Evolutionary conservation across 2,113 vertebrate genomes (phyloP).

Genomic region (Thunnus thynnus): DNA sequence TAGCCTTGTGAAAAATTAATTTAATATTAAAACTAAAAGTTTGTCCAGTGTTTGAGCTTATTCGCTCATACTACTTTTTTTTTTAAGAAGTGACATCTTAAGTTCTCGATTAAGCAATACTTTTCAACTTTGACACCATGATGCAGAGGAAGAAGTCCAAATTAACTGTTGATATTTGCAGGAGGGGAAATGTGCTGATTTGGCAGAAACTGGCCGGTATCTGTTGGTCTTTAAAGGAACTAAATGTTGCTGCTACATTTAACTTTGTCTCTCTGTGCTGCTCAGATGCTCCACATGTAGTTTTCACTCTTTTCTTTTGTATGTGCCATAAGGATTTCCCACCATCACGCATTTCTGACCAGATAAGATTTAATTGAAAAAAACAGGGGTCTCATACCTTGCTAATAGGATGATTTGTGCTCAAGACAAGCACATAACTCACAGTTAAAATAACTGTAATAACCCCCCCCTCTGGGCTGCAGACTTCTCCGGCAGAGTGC

Average conservation of each 20-base stretch:
- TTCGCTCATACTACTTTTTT: background rate
- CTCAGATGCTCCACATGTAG: background rate
- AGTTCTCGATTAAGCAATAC: background rate
- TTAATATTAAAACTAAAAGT: background rate
- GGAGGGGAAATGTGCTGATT: background rate
- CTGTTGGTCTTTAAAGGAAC: background rate
- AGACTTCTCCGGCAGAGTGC: slow-evolving; percentile 7
- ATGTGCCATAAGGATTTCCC: background rate
- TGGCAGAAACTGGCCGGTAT: background rate
- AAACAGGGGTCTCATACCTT: background rate
- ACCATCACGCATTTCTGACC: background rate
- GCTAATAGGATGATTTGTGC: background rate
- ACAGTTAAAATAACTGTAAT: background rate
- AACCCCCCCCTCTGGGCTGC: background rate
- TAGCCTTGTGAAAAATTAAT: background rate
- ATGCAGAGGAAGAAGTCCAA: too few species aligned
- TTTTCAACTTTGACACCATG: background rate
- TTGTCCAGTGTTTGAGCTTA: background rate
- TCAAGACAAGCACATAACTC: background rate
- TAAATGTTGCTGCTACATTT: background rate
- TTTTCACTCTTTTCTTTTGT: too few species aligned
- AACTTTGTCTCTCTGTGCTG: background rate
- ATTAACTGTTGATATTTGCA: too few species aligned
- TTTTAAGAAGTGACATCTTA: background rate
- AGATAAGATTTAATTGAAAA: background rate